Base-by-base conservation (phyloP, 2,797 vertebrate species). In the Macroramphosus scolopax region DNA sequence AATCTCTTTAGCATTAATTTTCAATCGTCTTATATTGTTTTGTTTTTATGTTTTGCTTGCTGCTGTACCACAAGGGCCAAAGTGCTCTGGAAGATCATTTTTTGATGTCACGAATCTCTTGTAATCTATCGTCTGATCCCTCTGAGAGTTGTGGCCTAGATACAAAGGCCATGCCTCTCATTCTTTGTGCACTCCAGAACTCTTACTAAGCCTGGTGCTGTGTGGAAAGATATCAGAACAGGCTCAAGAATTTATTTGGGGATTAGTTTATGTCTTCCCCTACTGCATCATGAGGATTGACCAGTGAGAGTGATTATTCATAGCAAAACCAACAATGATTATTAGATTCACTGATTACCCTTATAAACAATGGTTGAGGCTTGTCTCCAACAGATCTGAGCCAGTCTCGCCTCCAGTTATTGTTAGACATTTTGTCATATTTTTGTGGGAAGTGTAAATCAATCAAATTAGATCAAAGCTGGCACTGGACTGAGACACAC, bases 81-180 rank as follows among this genome's bases (percentile, higher is more conserved):
- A 48, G 48, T 46, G 11, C 9, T n/a, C n/a, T n/a, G 26, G 12
- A 47, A 50, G 48, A 62, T 49, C 5, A 47, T 25, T 45, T 35
- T 26, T 66, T 29, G n/a, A 55, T 51, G 52, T 58, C 32, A 42
- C 44, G 66, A 64, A 80, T 70, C 61, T 73, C 45, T 24, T 63
- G 35, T 61, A 72, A 68, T 72, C 55, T 75, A 5, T 54, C 1
- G 14, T 60, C 28, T 61, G 40, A 65, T 63, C 45, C 49, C 37
- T 44, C 28, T 52, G 47, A 46, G 36, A 51, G n/a, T n/a, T n/a
- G n/a, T n/a, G n/a, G 44, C 38, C 40, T 40, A 41, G 30, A 61
- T 58, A 41, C 43, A 73, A 68, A 79, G 53, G 44, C 14, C 46
- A 22, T 42, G 57, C 46, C 52, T 49, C 22, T 60, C 1, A 8